Conservation (phyloP, 2,888 invertebrate species). For the Caenorhabditis japonica region DNA sequence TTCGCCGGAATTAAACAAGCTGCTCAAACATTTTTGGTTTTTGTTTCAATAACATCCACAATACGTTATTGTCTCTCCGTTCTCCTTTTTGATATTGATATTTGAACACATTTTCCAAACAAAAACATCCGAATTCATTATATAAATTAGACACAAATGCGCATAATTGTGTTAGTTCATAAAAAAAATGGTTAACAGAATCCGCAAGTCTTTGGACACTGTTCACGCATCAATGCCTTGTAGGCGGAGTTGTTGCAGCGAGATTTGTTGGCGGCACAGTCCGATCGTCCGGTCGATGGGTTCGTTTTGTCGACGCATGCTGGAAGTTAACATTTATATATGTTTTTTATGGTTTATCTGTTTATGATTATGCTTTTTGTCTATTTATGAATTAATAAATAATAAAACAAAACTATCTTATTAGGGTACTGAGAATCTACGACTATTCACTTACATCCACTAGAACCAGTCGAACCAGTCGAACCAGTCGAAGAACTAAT, state of each 20-base stretch:
- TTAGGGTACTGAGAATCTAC: too few species aligned
- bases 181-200: conserved; percentile 15
- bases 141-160: conserved; percentile 27
- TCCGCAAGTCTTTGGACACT: conserved; percentile 43
- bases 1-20: too few species aligned
- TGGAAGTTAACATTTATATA: neutral
- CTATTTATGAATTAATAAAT: neutral
- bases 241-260: conserved; percentile 39
- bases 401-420: too few species aligned
- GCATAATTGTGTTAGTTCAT: neutral
- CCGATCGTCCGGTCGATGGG: conserved; percentile 36
- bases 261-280: conserved; percentile 17
- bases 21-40: conserved; percentile 33
- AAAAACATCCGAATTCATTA: conserved; percentile 16
- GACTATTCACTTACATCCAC: conserved; percentile 28
- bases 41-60: conserved; percentile 52
- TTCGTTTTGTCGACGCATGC: conserved; percentile 36
- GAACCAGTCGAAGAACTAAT: conserved; percentile 19
- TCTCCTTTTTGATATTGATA: conserved; percentile 23
- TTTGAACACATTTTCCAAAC: conserved; percentile 34
- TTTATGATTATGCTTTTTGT: neutral
- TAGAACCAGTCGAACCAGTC: conserved; percentile 20
- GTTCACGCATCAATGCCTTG: conserved; percentile 24
- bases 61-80: conserved; percentile 49
- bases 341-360: neutral